These are phyloP conservation scores for Cyprinodon diabolis DNA, from an alignment of 2,797 vertebrate genomes.

Conservation along the genomic window DNA sequence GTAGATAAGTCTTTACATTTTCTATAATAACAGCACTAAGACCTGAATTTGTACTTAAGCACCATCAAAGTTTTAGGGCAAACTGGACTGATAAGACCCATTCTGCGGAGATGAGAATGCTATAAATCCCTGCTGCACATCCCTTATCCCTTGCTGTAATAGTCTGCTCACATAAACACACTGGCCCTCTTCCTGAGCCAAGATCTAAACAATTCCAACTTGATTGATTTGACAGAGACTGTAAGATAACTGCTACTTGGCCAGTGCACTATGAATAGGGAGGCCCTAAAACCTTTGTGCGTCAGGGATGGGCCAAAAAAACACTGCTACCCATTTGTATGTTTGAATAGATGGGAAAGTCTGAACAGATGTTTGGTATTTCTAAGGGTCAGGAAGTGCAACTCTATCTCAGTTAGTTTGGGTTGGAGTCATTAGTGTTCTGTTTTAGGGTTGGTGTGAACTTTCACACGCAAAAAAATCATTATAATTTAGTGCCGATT, in stretches of 20 bases:
- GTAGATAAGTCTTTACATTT: constrained; percentile 26
- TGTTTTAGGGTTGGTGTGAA: constrained; percentile 69
- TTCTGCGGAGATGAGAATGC: constrained; percentile 69
- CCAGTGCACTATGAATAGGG: constrained; percentile 71
- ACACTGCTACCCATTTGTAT: constrained; percentile 57
- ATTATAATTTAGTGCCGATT: constrained; percentile 28
- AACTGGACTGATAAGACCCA: constrained; percentile 70
- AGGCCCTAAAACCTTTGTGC: constrained; percentile 58
- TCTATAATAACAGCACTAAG: constrained; percentile 41
- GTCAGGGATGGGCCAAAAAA: constrained; percentile 54
- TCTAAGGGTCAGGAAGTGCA: constrained; percentile 54
- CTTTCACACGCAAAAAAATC: constrained; percentile 50
- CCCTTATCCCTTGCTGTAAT: constrained; percentile 70
- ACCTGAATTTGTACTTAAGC: constrained; percentile 61
- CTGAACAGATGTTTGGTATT: constrained; percentile 65
- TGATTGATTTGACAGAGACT: constrained; percentile 80
- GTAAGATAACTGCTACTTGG: constrained; percentile 79
- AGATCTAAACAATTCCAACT: constrained; percentile 81
- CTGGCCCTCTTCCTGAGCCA: constrained; percentile 60
- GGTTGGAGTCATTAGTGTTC: constrained; percentile 55
- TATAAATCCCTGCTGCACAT: constrained; percentile 62
- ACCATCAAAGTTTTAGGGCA: constrained; percentile 67
- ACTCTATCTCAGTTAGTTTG: constrained; percentile 63
- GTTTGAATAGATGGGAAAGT: constrained; percentile 43
- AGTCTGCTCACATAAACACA: constrained; percentile 72